Evolutionary conservation across 2,113 vertebrate genomes (phyloP).

Genomic region (Rhea americana): DNA sequence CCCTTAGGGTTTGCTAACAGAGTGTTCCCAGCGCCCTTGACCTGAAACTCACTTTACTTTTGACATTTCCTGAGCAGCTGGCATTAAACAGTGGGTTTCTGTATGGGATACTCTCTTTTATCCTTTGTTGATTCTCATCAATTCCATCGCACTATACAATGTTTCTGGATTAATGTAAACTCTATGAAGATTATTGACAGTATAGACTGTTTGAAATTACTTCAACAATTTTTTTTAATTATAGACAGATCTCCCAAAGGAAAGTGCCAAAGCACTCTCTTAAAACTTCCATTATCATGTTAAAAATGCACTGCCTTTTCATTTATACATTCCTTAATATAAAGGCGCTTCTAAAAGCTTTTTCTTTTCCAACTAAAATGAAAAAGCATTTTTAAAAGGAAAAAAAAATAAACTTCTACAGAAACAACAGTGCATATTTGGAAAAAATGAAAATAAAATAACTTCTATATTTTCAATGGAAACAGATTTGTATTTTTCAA

Average conservation of each 20-base stretch:
- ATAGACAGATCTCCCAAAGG: background rate
- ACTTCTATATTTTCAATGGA: background rate
- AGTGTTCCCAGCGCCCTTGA: constrained; percentile 64
- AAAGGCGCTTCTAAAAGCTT: background rate
- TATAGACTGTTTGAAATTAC: constrained; percentile 11
- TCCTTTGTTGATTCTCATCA: constrained; percentile 70
- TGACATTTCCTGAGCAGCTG: constrained; percentile 67
- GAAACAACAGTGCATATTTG: background rate
- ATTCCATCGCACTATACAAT: constrained; percentile 54
- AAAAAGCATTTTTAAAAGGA: constrained; percentile 16
- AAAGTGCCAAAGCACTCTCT: background rate
- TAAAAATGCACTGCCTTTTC: constrained; percentile 32
- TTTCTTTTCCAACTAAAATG: background rate
- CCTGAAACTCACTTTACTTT: constrained; percentile 65
- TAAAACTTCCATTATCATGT: background rate
- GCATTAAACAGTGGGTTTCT: constrained; percentile 69
- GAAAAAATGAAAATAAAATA: background rate
- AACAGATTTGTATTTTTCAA: background rate
- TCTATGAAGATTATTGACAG: constrained; percentile 34
- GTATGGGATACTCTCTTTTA: constrained; percentile 50
- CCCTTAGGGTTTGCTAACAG: constrained; percentile 52
- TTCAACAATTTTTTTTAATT: constrained; percentile 9
- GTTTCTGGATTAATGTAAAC: constrained; percentile 64
- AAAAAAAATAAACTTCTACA: background rate
- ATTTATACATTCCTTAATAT: background rate